phyloP scores from a whole-genome alignment of 2,797 vertebrate genomes.

The Pempheris klunzingeri region DNA sequence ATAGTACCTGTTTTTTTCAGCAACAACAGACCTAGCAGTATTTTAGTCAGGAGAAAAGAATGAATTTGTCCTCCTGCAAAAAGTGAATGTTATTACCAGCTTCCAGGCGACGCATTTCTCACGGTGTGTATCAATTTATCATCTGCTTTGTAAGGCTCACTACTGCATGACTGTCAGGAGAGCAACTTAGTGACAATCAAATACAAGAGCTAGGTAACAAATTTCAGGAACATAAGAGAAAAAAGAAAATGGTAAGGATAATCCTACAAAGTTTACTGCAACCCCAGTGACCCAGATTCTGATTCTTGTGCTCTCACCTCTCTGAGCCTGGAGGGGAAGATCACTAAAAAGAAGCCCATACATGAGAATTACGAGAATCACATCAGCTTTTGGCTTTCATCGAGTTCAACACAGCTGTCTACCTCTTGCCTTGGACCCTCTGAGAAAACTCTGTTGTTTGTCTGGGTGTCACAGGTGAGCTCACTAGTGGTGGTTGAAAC shows the following conservation, averaged over 20 bases:
- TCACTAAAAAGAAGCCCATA: not conserved
- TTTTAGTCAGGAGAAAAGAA: not conserved
- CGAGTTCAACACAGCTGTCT: not conserved
- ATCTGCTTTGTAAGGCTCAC: not conserved
- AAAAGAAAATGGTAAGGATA: slow-evolving; percentile 10
- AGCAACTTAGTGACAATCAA: slow-evolving; percentile 3
- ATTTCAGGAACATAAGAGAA: not conserved
- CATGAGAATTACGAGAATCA: not conserved
- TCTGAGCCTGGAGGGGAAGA: not conserved
- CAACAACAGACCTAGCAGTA: not conserved
- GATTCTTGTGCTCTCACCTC: slow-evolving; percentile 7
- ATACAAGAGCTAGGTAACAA: not conserved
- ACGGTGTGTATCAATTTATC: not conserved
- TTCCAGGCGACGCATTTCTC: not conserved
- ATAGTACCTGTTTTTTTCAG: not conserved
- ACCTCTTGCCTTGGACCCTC: not conserved
- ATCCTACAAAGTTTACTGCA: not conserved
- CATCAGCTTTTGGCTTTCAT: not conserved
- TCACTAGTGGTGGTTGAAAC: slow-evolving; percentile 3
- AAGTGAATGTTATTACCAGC: not conserved
- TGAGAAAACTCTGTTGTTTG: not conserved
- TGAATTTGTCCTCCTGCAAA: not conserved
- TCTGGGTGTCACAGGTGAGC: slow-evolving; percentile 5
- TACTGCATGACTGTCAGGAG: slow-evolving; percentile 2
- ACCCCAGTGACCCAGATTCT: not conserved